phyloP scores from a whole-genome alignment of 2,797 vertebrate genomes.

The Falco columbarius region DNA sequence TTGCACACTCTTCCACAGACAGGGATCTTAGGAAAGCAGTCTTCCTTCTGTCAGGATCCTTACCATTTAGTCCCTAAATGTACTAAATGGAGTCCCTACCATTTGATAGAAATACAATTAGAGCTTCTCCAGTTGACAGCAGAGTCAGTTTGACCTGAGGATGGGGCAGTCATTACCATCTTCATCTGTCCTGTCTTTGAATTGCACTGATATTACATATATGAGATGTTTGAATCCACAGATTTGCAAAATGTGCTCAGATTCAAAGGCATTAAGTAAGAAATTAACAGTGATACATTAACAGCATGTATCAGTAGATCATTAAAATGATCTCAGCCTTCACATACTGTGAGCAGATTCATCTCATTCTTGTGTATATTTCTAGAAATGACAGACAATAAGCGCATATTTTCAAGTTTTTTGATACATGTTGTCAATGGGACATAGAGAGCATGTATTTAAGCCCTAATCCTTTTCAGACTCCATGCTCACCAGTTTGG shows the following conservation, averaged over 20 bases:
- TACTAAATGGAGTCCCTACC: neutral
- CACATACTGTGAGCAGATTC: neutral
- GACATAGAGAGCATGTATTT: neutral
- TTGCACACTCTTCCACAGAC: neutral
- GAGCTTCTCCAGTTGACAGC: neutral
- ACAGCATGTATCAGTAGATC: neutral
- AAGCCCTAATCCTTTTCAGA: neutral
- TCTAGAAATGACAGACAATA: neutral
- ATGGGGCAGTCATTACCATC: neutral
- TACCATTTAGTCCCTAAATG: too few species aligned
- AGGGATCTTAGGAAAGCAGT: neutral
- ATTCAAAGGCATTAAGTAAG: neutral
- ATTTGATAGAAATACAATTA: neutral
- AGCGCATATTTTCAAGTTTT: neutral
- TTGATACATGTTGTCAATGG: neutral
- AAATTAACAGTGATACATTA: neutral
- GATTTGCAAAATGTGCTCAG: neutral
- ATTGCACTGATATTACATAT: neutral
- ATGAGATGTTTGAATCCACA: neutral
- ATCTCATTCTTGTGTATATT: neutral
- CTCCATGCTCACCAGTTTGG: neutral
- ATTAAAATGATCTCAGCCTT: neutral
- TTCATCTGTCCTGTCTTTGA: neutral
- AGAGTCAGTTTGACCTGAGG: neutral
- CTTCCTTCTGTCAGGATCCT: neutral